phyloP scores from a whole-genome alignment of 2,888 invertebrate genomes.

The Unio pictorum region DNA sequence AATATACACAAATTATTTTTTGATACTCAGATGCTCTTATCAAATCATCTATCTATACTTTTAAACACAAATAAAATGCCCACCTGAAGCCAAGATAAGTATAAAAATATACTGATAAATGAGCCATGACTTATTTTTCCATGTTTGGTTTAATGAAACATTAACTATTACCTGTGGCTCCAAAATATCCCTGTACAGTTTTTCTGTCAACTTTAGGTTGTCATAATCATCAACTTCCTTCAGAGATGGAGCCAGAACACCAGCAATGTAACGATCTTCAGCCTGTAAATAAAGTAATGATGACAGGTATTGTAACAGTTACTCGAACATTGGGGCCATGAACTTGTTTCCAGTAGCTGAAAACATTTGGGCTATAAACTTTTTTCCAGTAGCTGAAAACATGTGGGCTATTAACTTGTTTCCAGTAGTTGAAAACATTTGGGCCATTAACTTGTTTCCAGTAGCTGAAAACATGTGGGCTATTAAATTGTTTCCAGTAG shows the following conservation, averaged over 20 bases:
- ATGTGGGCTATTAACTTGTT: not conserved
- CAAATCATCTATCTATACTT: no score
- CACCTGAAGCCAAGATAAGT: no score
- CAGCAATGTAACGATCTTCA: slow-evolving; percentile 30
- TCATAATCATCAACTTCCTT: slow-evolving; percentile 17
- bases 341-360: not conserved
- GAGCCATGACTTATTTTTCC: no score
- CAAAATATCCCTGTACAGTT: no score
- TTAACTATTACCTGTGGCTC: no score
- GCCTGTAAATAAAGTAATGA: slow-evolving; percentile 15
- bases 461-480: not conserved
- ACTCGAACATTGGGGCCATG: not conserved
- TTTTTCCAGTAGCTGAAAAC: not conserved
- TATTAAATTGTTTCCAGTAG: no score
- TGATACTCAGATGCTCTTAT: no score
- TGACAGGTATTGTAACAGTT: not conserved
- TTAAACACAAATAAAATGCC: no score
- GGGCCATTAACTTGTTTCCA: not conserved
- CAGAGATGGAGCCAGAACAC: slow-evolving; percentile 29
- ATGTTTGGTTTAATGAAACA: no score
- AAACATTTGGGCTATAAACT: not conserved
- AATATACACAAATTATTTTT: no score
- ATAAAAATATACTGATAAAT: no score
- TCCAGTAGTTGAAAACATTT: not conserved
- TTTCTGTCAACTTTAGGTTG: slow-evolving; percentile 9